phyloP scores from a whole-genome alignment of 2,113 vertebrate genomes.

The Eleginops maclovinus region DNA sequence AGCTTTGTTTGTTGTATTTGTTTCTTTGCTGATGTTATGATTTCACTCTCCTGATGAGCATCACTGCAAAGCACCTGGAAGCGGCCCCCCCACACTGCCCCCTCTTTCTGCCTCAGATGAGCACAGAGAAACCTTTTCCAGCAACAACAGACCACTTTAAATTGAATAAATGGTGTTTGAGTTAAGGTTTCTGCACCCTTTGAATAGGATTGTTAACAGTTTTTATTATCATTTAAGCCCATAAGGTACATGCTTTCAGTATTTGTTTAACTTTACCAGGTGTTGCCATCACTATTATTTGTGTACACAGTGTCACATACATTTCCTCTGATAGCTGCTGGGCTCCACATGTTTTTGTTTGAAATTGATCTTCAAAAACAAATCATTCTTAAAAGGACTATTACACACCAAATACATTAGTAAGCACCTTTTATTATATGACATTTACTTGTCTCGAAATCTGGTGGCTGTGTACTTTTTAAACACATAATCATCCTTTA shows the following conservation, averaged over 20 bases:
- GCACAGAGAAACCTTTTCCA: slow-evolving; percentile 83
- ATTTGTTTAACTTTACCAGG: too few relatives aligned
- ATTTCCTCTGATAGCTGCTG: too few relatives aligned
- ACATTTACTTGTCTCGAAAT: too few relatives aligned
- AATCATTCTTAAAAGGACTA: too few relatives aligned
- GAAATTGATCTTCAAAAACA: too few relatives aligned
- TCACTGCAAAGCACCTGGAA: slow-evolving; percentile 82
- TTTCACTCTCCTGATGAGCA: slow-evolving; percentile 61
- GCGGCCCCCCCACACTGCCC: slow-evolving; percentile 66
- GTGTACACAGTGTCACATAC: too few relatives aligned
- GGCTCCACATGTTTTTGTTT: too few relatives aligned
- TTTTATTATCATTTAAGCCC: not conserved
- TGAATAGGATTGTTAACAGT: not conserved
- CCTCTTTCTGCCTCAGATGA: slow-evolving; percentile 28
- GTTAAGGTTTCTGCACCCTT: not conserved
- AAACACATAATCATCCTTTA: too few relatives aligned
- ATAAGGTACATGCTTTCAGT: not conserved
- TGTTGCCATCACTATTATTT: too few relatives aligned
- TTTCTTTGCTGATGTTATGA: slow-evolving; percentile 37
- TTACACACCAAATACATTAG: not conserved
- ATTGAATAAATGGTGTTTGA: too few relatives aligned
- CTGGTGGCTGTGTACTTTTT: too few relatives aligned
- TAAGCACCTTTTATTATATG: too few relatives aligned
- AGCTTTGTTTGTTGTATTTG: slow-evolving; percentile 72
- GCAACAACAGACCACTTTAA: slow-evolving; percentile 56